These are phyloP conservation scores for Psilopogon haemacephalus DNA, from an alignment of 2,113 vertebrate genomes.

Conservation along the genomic window DNA sequence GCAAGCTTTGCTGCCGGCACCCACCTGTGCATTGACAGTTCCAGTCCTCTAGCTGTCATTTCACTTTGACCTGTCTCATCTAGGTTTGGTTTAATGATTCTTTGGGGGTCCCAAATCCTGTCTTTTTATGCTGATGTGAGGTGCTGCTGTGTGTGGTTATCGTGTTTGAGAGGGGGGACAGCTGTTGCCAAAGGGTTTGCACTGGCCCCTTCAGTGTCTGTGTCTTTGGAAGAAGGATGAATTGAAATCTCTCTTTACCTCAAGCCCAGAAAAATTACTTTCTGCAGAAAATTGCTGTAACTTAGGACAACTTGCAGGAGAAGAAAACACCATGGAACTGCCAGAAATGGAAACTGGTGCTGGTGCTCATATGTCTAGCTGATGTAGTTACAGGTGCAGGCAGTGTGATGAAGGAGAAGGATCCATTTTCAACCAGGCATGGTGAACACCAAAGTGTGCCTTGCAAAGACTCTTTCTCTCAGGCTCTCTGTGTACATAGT, in stretches of 20 bases:
- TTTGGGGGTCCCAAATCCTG: slow-evolving; percentile 3
- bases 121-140: slow-evolving; percentile 50
- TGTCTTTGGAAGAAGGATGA: background rate
- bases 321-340: background rate
- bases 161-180: background rate
- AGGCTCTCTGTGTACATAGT: background rate
- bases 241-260: background rate
- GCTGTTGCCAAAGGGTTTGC: slow-evolving; percentile 13
- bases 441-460: background rate
- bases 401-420: background rate
- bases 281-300: background rate
- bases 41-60: slow-evolving; percentile 7
- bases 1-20: background rate
- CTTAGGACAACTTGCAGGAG: background rate
- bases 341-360: background rate
- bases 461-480: background rate
- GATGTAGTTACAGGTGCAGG: background rate
- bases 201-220: background rate
- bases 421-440: background rate
- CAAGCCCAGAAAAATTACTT: background rate
- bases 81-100: slow-evolving; percentile 43
- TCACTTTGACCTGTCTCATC: slow-evolving; percentile 4
- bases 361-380: background rate
- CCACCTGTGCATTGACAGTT: background rate
- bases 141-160: slow-evolving; percentile 22